Evolutionary conservation across 2,797 vertebrate genomes (phyloP).

Genomic region (Cheirogaleus major): DNA sequence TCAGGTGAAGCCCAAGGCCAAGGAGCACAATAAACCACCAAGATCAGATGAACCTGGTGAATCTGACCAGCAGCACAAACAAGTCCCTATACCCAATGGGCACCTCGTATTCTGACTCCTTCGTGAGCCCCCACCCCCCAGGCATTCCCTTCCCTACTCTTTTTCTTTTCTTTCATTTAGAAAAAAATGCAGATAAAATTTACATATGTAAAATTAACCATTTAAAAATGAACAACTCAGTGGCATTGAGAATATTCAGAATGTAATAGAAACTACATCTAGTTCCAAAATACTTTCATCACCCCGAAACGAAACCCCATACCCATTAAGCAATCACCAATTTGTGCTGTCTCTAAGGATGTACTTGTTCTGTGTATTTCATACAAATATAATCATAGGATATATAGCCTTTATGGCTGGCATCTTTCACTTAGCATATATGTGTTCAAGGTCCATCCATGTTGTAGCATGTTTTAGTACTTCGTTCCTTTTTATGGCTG

Average conservation of each 20-base stretch:
- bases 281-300: not conserved
- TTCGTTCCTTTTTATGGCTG: not conserved
- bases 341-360: not conserved
- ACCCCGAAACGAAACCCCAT: not conserved
- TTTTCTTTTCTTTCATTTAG: not conserved
- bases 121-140: not conserved
- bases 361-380: not conserved
- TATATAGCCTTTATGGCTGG: not conserved
- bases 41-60: not conserved
- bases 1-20: not conserved
- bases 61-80: not conserved
- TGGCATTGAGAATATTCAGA: not conserved
- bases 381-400: not conserved
- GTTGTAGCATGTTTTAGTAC: too few species aligned
- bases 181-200: not conserved
- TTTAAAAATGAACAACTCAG: not conserved
- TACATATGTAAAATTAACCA: not conserved
- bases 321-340: not conserved
- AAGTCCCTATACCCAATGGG: not conserved
- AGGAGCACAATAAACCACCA: rapidly evolving
- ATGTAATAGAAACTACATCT: not conserved
- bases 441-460: not conserved
- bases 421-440: not conserved
- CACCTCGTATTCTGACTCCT: not conserved
- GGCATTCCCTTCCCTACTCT: not conserved